Percentiles rank a stretch among this genome's conserved stretches.
These are phyloP conservation scores for Zaprionus kolodkinae DNA, from an alignment of 1,140 invertebrate species.

Conservation along the genomic window DNA sequence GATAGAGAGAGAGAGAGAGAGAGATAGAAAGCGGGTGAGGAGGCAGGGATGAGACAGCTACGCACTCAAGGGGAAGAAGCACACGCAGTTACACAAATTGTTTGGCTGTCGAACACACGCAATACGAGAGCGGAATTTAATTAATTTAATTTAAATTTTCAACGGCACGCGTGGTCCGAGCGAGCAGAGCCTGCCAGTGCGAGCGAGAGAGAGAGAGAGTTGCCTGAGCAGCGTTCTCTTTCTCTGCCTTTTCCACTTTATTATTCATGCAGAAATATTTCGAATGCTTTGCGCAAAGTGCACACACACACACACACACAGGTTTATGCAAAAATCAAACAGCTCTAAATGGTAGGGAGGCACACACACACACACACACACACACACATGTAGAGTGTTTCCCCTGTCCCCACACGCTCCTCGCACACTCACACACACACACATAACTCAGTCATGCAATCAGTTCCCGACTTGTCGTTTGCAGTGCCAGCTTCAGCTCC, in stretches of 20 bases:
- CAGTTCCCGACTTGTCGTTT: constrained; percentile 61
- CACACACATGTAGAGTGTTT: neutral
- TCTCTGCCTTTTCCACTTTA: constrained; percentile 44
- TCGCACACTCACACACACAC: neutral
- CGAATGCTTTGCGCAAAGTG: constrained; percentile 43
- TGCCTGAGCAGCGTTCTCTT: neutral
- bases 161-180: constrained; percentile 24
- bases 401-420: neutral
- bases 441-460: constrained; percentile 41
- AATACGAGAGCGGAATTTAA: constrained; percentile 59
- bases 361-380: neutral
- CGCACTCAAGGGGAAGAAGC: neutral
- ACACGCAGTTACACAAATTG: constrained; percentile 44
- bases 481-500: constrained; percentile 50
- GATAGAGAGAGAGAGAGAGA: neutral
- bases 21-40: neutral
- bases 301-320: constrained; percentile 8
- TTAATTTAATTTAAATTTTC: constrained; percentile 69
- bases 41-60: neutral
- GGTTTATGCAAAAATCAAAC: constrained; percentile 69
- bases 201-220: neutral
- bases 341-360: constrained; percentile 45
- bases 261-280: constrained; percentile 63
- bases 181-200: neutral
- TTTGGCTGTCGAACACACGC: constrained; percentile 45